These are phyloP conservation scores for Rhingia rostrata DNA, from an alignment of 2,888 invertebrate species.

Conservation along the genomic window DNA sequence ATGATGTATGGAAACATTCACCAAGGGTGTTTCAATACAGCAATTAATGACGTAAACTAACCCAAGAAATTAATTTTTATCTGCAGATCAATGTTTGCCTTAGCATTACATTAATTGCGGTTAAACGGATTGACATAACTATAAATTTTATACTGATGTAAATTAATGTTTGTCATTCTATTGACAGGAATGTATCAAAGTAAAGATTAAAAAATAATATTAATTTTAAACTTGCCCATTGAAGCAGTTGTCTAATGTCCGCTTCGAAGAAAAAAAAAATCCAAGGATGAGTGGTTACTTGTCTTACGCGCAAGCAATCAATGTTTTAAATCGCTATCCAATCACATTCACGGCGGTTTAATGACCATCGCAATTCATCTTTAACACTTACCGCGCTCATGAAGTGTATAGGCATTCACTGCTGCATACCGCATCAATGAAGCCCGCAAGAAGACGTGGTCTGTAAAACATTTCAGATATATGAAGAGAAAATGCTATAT, in stretches of 20 bases:
- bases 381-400: conserved; percentile 58
- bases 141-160: background rate
- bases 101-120: conserved; percentile 41
- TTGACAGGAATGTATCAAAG: no score
- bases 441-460: conserved; percentile 55
- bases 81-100: conserved; percentile 25
- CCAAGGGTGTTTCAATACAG: conserved; percentile 14
- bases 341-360: conserved; percentile 55
- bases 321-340: conserved; percentile 47
- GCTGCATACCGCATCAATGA: conserved; percentile 65
- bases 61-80: conserved; percentile 17
- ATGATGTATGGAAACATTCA: background rate
- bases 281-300: conserved; percentile 45
- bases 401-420: conserved; percentile 42
- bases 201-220: background rate
- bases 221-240: background rate
- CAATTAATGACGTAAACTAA: conserved; percentile 30
- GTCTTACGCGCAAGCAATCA: conserved; percentile 62
- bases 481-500: conserved; percentile 43
- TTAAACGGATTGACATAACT: conserved; percentile 31
- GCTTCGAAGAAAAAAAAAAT: background rate
- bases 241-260: background rate
- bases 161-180: no score
- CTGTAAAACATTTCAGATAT: conserved; percentile 48
- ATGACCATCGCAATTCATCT: conserved; percentile 65